Evolutionary conservation across 2,797 vertebrate genomes (phyloP), one percentile per base, ranked within the genome.

Genomic region (Pitangus sulphuratus): DNA sequence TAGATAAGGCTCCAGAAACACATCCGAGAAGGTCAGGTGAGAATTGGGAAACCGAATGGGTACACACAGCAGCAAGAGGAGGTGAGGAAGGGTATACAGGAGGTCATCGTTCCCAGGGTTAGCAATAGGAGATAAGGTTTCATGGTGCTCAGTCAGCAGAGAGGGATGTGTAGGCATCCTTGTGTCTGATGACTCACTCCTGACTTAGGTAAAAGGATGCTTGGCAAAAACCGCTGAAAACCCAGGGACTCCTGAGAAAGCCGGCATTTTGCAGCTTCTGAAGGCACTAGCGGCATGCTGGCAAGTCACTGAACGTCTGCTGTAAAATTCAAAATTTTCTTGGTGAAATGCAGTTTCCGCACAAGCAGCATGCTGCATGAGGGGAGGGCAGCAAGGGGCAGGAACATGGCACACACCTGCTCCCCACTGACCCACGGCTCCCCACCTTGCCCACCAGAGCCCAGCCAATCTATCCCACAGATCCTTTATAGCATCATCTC

Each of bases 291-390:
- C 30, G 66, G 24, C 25, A 7, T 8, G 80, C 39, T 58, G 53
- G 33, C 4, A 16, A 58, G 31, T 5, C 8, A 8, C 70, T 0
- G 1, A 51, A 71, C 11, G 30, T 33, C 53, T 40, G 21, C 54
- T 72, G 50, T 28, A 60, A 68, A 81, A 79, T 51, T 66, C 31
- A 33, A 8, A 33, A 8, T 25, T 15, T 68, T 40, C 44, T 39
- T 0, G 0, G 37, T 69, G 53, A 87, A 82, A 60, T 10, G 51
- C 1, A 1, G 5, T 50, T 74, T 87, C 44, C 1, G 0, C 74
- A n/a, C 14, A 22, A 54, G 60, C 35, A 50, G 20, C 1, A 0
- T 5, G 15, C 37, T 0, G 0, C 37, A 28, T 7, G 25, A 44
- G 2, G 2, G 25, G 37, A 66, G 51, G 64, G 53, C 68, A 92